Evolutionary conservation across 2,888 invertebrate species (phyloP), one percentile per base, ranked within the genome.

Genomic region (Agonum fuliginosum): DNA sequence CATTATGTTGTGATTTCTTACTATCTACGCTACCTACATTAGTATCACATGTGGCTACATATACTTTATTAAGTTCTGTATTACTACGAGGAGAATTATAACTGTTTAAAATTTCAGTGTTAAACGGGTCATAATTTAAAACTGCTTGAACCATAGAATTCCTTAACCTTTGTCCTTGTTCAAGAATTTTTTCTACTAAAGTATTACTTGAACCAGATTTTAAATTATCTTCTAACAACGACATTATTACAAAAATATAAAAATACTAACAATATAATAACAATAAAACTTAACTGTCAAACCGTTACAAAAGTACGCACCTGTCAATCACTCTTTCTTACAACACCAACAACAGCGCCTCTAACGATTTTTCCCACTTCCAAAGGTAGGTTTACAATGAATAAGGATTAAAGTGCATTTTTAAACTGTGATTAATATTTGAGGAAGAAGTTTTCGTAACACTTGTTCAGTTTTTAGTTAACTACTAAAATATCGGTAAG

Each of bases 121-220:
- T 83, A 69, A 84, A 84, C 17, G 86, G 86, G 79, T 86, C 86
- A 78, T 86, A 83, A 80, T 83, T 84, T 76, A 87, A 81, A 82
- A 87, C 86, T 79, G 86, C 83, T 81, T 85, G 82, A n/a, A 87
- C 83, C 85, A 87, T 86, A 10, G 86, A 82, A 81, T 84, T 86
- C 81, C 86, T 81, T 72, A 87, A 81, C 76, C 82, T 82, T 80
- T 86, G 85, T 17, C 86, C 86, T 81, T 85, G 86, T 67, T 83
- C 81, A 58, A 83, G 78, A 65, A 84, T 82, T 80, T 83, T 83
- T 51, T 83, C 82, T 43, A 84, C 83, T 41, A 83, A 78, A 79
- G 79, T 81, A 77, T 43, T 62, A 67, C 22, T 78, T 14, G 78
- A 69, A 71, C 3, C 19, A 30, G 69, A 65, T 19, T 76, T 54